Evolutionary conservation across 2,888 invertebrate species (phyloP), one percentile per base, ranked within the genome.

Genomic region (Lochmaea capreae): DNA sequence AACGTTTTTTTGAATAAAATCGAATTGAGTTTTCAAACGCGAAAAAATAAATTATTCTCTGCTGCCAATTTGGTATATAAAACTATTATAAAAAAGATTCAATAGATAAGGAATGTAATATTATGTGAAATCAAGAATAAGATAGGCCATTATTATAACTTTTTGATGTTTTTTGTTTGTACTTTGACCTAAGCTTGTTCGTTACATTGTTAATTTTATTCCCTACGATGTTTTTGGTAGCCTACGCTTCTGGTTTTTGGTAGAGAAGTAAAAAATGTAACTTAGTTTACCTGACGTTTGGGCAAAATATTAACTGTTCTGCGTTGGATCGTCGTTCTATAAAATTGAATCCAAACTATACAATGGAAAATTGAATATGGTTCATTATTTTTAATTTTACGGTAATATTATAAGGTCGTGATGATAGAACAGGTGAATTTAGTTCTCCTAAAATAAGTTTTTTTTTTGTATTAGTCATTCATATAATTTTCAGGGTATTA

Each of bases 371-470:
- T 59, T 52, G 59, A 72, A 73, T 75, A 73, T 70, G 57, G 42
- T 54, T 72, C 65, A 72, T 78, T 75, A 76, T 75, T 75, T 76
- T 72, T 71, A 75, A 76, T 78, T 78, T 76, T 73, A 78, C 76
- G 78, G 72, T 70, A 67, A 75, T 73, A n/a, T n/a, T n/a, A 71
- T 70, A 62, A 26, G 63, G 59, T 57, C 70, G 52, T 62, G 39
- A 62, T 52, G 69, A 46, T 33, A 39, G 70, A 66, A 72, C 76
- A 78, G 78, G 76, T 78, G 78, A 75, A 46, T 73, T 76, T 70
- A 61, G 57, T 70, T 69, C 59, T 54, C n/a, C 26, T 57, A 52
- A 68, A 73, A 61, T 70, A 57, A 39, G 33, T 63, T 70, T 69
- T 67, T 66, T 58, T 33, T 18, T 43, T 46, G 54, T 70, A 22